These are phyloP conservation scores for Molossus molossus DNA, from an alignment of 2,797 vertebrate species.

Conservation along the genomic window DNA sequence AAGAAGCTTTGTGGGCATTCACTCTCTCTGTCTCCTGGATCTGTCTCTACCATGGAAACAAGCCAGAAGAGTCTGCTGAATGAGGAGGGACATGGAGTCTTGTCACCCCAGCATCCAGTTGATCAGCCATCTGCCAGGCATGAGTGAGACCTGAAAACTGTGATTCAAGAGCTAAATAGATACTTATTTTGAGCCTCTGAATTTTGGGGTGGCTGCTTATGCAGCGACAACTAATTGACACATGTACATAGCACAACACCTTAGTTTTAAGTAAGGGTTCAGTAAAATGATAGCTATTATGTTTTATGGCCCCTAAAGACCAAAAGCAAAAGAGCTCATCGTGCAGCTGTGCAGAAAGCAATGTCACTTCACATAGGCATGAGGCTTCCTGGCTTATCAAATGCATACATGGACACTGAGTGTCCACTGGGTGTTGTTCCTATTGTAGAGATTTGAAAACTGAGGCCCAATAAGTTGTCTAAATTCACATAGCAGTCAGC, in stretches of 20 bases:
- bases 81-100: neutral
- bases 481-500: constrained; percentile 11
- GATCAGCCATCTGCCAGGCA: constrained; percentile 4
- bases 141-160: neutral
- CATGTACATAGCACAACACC: neutral
- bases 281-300: neutral
- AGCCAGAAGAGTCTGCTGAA: neutral
- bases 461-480: neutral
- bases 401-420: neutral
- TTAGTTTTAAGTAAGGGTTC: neutral
- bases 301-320: neutral
- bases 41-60: neutral
- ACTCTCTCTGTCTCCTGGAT: neutral
- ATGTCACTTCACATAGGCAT: neutral
- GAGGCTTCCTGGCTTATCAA: neutral
- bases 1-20: neutral
- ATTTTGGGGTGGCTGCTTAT: neutral
- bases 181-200: neutral
- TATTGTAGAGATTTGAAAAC: neutral
- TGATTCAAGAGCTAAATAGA: constrained; percentile 5
- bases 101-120: neutral
- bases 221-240: neutral
- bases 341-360: neutral
- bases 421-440: neutral
- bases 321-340: neutral